Evolutionary conservation across 92 coral and sea anemone species (phyloP), one percentile per base, ranked within the genome.

Genomic region (Muricea muricata): DNA sequence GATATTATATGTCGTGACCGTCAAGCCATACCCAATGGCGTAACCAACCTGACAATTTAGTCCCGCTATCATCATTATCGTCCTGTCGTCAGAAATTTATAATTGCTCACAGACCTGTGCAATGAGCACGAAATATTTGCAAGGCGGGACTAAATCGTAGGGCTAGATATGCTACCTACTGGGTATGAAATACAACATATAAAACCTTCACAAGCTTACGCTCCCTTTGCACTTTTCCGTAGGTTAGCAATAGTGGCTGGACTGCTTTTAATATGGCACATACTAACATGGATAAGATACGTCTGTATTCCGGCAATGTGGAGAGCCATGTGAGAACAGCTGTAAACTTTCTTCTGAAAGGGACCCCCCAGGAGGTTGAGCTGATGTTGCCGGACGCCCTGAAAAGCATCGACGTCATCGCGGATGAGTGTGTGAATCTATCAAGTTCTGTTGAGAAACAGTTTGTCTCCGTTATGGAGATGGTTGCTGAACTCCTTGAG

Each of bases 261-360:
- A 68, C 65, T n/a, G 93, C 93, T 29, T 90, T 90, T 50, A 86
- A 86, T 23, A 70, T 63, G 79, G 93, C 93, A 17, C 93, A 90
- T 84, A 82, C 84, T 81, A 74, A 69, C 82, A 90, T 90, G 93
- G 93, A 90, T 58, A 71, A 65, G 28, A 90, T 90, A 33, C 85
- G 88, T 14, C 86, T 86, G 24, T 56, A 67, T 28, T 82, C 93
- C 14, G 82, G 69, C 15, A 74, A 90, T 34, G 88, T 90, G 1
- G 90, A 88, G 21, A 79, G n/a, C 23, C 93, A 87, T 39, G 90
- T 90, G 47, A 87, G 85, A 63, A 90, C 65, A 35, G 88, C 89
- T 30, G 93, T 86, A 41, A 84, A 85, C 33, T 86, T 75, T 47
- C 88, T 90, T 18, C 20, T 85, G 28, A 30, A 18, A 0, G 93